Base-by-base conservation (phyloP, 2,797 vertebrate genomes). In the Sternotherus odoratus region DNA sequence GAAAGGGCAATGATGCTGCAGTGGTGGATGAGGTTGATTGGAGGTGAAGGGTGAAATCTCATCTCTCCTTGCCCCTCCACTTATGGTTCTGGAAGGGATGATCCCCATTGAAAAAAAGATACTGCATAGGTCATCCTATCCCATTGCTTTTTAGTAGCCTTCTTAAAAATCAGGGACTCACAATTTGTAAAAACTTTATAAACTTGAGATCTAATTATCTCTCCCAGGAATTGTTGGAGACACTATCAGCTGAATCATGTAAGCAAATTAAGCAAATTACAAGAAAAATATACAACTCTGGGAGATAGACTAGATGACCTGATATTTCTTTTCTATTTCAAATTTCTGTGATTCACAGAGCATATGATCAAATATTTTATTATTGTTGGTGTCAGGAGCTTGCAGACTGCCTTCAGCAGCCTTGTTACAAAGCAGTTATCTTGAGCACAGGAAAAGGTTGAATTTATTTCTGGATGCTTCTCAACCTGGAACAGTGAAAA, bases 291-390 rank as follows among this genome's bases (percentile, higher is more conserved):
- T 36, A 43, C 63, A 66, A 36, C 33, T 66, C n/a, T 36, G n/a
- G 16, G 60, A 85, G 15, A 8, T 30, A 50, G 77, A 50, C 56
- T 86, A 12, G 3, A 17, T 72, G 69, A 94, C 46, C 46, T 78
- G 51, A 69, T 77, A 39, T 91, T 93, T 89, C 36, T 81, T 77
- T 77, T 54, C 43, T 77, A 17, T 66, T 0, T 85, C n/a, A 8
- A 63, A 15, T 23, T 91, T 6, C 75, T 63, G 81, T 33, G 3
- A 9, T 95, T 92, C 83, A 50, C 90, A 57, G 72, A 79, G 8
- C 72, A 60, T 81, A n/a, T 54, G 94, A 91, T 56, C 92, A 89
- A 95, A 87, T 81, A 49, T 36, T 91, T 90, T 72, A 82, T 87
- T 95, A 84, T 33, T 87, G 56, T 49, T 8, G 85, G 6, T 21